Evolutionary conservation across 2,113 vertebrate species (phyloP).

Genomic region (Lates calcarifer): DNA sequence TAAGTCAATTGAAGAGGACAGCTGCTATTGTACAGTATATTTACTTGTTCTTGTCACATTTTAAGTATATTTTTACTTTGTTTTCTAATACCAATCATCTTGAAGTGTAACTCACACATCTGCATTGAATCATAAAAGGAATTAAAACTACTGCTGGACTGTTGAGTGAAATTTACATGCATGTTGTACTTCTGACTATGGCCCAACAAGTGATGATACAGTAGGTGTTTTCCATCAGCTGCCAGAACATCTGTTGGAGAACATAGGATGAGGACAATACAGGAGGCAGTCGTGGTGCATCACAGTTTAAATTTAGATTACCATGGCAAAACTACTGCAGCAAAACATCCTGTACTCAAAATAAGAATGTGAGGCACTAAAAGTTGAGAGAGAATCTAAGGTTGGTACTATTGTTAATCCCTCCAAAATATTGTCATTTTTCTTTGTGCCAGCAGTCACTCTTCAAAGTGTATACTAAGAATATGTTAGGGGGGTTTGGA

Average conservation of each 20-base stretch:
- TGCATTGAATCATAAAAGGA: neutral
- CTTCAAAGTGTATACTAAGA: slow-evolving; percentile 20
- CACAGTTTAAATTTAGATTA: slow-evolving; percentile 30
- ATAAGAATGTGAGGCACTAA: slow-evolving; percentile 12
- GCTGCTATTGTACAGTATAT: slow-evolving; percentile 16
- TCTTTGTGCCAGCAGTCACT: slow-evolving; percentile 14
- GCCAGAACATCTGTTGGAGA: neutral
- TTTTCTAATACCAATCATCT: slow-evolving; percentile 2
- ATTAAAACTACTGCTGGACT: neutral
- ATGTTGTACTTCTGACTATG: neutral
- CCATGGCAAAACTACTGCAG: neutral
- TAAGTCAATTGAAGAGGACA: slow-evolving; percentile 26
- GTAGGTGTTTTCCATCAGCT: neutral
- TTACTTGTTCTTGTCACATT: slow-evolving; percentile 4
- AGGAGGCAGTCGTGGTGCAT: neutral
- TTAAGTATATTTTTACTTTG: neutral
- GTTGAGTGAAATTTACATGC: neutral
- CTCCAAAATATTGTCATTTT: slow-evolving; percentile 10
- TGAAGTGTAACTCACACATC: neutral
- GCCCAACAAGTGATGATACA: neutral
- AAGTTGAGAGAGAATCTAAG: slow-evolving; percentile 6
- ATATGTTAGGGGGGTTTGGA: slow-evolving; percentile 5
- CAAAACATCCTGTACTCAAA: slow-evolving; percentile 33
- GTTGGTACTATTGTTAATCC: slow-evolving; percentile 12
- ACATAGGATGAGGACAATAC: neutral